phyloP scores from a whole-genome alignment of 2,113 vertebrate species.

The Epinephelus moara region DNA sequence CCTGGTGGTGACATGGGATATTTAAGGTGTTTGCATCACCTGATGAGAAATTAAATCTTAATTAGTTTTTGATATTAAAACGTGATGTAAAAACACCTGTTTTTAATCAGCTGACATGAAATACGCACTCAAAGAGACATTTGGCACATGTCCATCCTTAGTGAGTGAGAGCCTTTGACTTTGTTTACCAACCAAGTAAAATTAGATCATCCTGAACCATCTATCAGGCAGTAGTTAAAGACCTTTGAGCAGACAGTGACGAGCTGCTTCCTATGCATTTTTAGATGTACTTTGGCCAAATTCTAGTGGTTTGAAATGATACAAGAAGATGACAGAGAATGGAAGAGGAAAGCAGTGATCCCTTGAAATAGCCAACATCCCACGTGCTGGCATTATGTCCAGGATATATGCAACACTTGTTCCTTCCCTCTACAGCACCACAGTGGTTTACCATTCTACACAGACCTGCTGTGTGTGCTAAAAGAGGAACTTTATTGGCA shows the following conservation, averaged over 20 bases:
- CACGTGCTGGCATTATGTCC: slow-evolving; percentile 10
- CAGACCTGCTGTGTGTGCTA: slow-evolving; percentile 44
- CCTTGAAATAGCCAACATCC: slow-evolving; percentile 30
- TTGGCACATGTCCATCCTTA: background rate
- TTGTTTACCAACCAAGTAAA: background rate
- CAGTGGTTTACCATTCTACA: slow-evolving; percentile 32
- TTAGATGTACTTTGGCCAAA: background rate
- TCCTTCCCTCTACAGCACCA: slow-evolving; percentile 24
- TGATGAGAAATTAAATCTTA: background rate
- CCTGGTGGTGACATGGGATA: background rate
- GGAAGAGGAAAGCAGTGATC: background rate
- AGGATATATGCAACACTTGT: slow-evolving; percentile 35
- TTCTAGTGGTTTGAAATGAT: background rate
- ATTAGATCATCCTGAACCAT: background rate
- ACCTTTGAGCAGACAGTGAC: background rate
- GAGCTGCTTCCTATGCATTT: background rate
- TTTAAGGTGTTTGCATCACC: background rate
- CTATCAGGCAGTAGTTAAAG: background rate
- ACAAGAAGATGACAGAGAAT: slow-evolving; percentile 11
- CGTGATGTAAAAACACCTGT: no score
- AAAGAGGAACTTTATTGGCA: slow-evolving; percentile 40
- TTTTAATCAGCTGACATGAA: background rate
- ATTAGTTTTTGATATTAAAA: no score
- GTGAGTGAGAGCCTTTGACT: background rate
- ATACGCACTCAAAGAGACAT: background rate